Base-by-base conservation (phyloP, 2,113 vertebrate species). In the Thunnus maccoyii region DNA sequence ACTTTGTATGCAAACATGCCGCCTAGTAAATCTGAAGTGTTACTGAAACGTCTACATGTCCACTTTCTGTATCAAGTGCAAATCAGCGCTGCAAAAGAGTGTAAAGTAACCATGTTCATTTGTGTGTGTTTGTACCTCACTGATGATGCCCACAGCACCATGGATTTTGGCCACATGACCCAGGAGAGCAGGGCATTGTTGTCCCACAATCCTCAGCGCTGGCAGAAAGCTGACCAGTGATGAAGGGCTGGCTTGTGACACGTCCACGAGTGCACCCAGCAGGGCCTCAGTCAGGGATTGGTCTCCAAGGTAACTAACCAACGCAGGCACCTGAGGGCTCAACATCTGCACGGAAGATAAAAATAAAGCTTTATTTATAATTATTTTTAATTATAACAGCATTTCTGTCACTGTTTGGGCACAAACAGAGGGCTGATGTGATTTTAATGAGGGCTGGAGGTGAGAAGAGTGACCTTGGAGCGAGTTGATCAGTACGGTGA, bases 161-260 rank as follows among this genome's bases (percentile, higher is more conserved):
- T 97, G 97, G 93, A 97, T 96, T 91, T 96, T 97, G 3, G 96
- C 96, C 16, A 95, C 94, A 69, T 97, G 96, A 85, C 97, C 97
- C 78, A 97, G 93, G 51, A 98, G 86, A 77, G 79, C 87, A 44
- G 97, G 95, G 27, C 84, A 96, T 71, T 86, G 92, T 78, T 98
- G 95, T 9, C 95, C 96, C 41, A 91, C 80, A 64, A 93, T 95
- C 58, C 95, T 96, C 70, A 99, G 91, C 0, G 20, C 16, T 0
- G 96, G 95, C 72, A 99, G 96, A 75, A 95, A 97, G 68, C 90
- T 44, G 41, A 88, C 86, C 83, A 99, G 63, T 1, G 97, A 95
- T 65, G 90, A 77, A 3, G 98, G 97, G 48, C 96, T 96, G 0
- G 94, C 96, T 90, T 93, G 88, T 41, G 97, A 95, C 70, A 98